Base-by-base conservation (phyloP, 2,113 vertebrate genomes). In the Hystrix brachyura region DNA sequence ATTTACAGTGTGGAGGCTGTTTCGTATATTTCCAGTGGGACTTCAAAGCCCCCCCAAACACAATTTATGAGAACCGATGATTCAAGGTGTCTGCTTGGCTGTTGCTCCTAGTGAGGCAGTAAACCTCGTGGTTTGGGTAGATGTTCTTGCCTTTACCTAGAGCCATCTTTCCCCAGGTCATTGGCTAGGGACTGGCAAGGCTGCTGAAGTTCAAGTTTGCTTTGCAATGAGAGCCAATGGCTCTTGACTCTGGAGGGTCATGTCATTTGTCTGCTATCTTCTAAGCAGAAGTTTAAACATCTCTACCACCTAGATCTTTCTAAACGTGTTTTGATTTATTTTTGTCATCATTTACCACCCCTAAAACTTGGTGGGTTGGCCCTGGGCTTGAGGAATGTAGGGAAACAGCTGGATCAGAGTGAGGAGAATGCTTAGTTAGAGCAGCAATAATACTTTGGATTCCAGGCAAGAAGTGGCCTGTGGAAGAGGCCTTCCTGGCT, bases 21-120 rank as follows among this genome's bases (percentile, higher is more conserved):
- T 99, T 98, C 98, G 98, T 98, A 98, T 98, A 98, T 98, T 98
- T 98, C 96, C 71, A 10, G 91, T 94, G 98, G 98, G 98, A 98
- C 96, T 53, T 67, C 98, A 72, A 97, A 98, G 97, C 10, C 38
- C 59, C 96, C 98, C 96, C 97, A 92, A 98, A 96, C 0, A 90
- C 98, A 98, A 98, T 98, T 97, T 98, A 98, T 95, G 97, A 96
- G 97, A 92, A 21, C 5, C 62, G 5, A 43, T 5, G 10, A 92
- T 79, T 96, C 80, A 96, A 82, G 98, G 94, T 83, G 95, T 86
- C 92, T 90, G 95, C 95, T 89, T 55, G 7, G 74, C 90, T 79
- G 51, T 53, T 69, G 90, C 96, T 96, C 92, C 0, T 12, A 18
- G 82, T 5, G 89, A 88, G 97, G 95, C 96, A 60, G 90, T 46